Conservation (phyloP, 2,888 invertebrate species). For the Hydroisotoma schaefferi region DNA sequence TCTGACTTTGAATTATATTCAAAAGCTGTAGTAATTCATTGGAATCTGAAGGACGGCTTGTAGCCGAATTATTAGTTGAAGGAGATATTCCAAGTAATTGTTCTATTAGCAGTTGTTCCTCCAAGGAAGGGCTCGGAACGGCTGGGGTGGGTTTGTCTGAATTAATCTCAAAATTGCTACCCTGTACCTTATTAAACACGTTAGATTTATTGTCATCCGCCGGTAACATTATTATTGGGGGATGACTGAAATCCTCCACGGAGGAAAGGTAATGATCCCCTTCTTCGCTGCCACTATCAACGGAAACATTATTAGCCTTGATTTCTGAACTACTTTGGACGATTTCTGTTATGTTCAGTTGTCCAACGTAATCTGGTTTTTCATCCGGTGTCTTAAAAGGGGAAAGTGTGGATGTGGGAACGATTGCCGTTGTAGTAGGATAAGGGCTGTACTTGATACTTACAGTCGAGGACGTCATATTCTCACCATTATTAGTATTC, state of each 20-base stretch:
- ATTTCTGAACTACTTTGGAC: not conserved
- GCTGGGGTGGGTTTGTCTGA: not conserved
- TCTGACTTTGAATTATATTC: not conserved
- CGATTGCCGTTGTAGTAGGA: not conserved
- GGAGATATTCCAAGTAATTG: constrained; percentile 1
- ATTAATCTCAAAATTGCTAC: not conserved
- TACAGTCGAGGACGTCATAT: constrained; percentile 1
- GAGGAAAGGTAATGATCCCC: too few relatives aligned
- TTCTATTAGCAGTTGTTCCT: not conserved
- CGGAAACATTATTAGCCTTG: not conserved
- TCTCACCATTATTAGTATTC: not conserved
- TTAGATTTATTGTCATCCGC: not conserved
- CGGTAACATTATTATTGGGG: constrained; percentile 6
- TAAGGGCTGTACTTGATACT: too few relatives aligned
- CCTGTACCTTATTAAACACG: not conserved
- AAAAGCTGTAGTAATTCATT: not conserved
- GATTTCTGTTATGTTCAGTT: constrained; percentile 3
- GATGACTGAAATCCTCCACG: not conserved
- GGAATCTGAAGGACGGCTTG: too few relatives aligned
- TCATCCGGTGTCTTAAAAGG: not conserved
- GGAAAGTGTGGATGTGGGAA: not conserved
- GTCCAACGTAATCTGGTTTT: not conserved
- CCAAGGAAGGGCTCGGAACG: not conserved
- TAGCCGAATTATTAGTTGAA: too few relatives aligned
- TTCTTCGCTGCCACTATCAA: too few relatives aligned